phyloP scores from a whole-genome alignment of 2,113 vertebrate genomes.

The Tetrao urogallus region DNA sequence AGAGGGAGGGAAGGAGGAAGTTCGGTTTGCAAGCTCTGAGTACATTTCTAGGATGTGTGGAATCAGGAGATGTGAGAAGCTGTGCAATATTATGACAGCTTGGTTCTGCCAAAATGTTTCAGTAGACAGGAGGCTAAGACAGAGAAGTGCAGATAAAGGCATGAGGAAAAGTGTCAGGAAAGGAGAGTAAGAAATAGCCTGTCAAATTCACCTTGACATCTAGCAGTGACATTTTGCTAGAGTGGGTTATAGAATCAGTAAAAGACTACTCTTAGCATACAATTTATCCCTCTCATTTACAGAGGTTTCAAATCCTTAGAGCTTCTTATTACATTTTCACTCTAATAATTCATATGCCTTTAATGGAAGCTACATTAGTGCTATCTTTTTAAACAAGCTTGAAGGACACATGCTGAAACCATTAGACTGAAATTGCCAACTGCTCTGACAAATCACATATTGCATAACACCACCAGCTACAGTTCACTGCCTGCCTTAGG shows the following conservation, averaged over 20 bases:
- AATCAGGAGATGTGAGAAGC: neutral
- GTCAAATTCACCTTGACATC: constrained; percentile 29
- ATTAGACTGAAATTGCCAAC: constrained; percentile 4
- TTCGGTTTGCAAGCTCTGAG: neutral
- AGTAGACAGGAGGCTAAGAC: neutral
- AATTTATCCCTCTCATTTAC: constrained; percentile 27
- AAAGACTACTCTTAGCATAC: neutral
- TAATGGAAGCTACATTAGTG: constrained; percentile 6
- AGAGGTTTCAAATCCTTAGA: neutral
- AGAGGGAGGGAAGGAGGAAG: neutral
- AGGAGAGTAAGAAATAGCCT: neutral
- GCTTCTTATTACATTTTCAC: constrained; percentile 8
- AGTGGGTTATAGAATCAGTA: neutral
- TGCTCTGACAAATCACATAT: neutral
- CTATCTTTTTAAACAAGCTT: neutral
- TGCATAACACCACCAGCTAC: neutral
- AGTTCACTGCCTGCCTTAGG: neutral
- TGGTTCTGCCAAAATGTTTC: neutral
- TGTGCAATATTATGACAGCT: neutral
- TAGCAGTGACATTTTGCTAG: constrained; percentile 21
- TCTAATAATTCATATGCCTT: constrained; percentile 26
- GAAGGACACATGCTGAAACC: neutral
- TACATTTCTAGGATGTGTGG: neutral
- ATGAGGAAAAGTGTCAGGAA: neutral
- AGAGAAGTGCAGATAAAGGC: neutral